Base-by-base conservation (phyloP, 2,113 vertebrate genomes). In the Paedocypris sp. region DNA sequence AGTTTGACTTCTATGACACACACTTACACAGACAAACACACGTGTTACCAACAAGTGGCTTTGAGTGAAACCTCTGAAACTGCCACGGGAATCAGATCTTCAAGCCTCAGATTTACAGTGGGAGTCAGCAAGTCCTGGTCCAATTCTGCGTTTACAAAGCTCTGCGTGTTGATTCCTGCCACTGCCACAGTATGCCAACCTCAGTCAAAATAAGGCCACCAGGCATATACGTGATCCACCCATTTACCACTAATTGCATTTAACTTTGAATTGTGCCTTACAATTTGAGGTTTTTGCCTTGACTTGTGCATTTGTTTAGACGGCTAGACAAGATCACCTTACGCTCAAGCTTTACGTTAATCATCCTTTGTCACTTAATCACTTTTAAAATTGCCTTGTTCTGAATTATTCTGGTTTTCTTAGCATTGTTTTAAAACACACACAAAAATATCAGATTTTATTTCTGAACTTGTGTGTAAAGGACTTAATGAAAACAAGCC, bases 181-280 rank as follows among this genome's bases (percentile, higher is more conserved):
- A 46, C 50, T 47, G 47, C 60, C 19, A 25, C 23, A 60, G 19
- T 36, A 43, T 35, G 18, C 39, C 19, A 70, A 32, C 57, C 64
- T 42, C 53, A 60, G 45, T 57, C 41, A 50, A 59, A 68, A 62
- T 58, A 31, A 60, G 62, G 43, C 51, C 51, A 65, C 29, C 13
- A 29, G 19, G 61, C 53, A 54, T 51, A 59, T 42, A 56, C 56
- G 53, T 16, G 28, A 20, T 57, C 35, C 29, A 23, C 20, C 54
- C 33, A 35, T 18, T 32, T 43, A 51, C 29, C 13, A 10, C 45
- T 61, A 61, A 66, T 70, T 70, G 62, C 29, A 42, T 52, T 57
- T 22, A 65, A 45, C 53, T 66, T 35, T 60, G 35, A 38, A 60
- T 60, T 53, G 62, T 59, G 39, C 13, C 20, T 56, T 12, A 12